Conservation (phyloP, 2,797 vertebrate genomes). For the Anguilla megastoma region DNA sequence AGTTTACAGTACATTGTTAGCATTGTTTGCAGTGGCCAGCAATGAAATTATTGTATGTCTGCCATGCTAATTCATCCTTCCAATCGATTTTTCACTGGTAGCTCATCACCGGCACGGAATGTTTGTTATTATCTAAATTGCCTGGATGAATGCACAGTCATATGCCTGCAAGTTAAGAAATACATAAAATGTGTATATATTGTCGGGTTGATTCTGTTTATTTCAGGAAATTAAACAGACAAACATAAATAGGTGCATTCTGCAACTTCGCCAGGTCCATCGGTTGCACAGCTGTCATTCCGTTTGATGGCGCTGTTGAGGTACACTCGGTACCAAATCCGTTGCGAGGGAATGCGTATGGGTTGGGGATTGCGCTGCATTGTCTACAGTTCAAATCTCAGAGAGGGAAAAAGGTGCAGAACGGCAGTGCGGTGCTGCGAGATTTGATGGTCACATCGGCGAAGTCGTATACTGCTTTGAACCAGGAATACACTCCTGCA, state of each 20-base stretch:
- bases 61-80: too few species aligned
- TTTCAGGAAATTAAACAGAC: neutral
- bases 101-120: neutral
- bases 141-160: neutral
- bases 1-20: neutral
- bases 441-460: neutral
- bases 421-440: slow-evolving; percentile 35
- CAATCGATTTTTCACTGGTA: neutral
- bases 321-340: neutral
- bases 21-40: too few species aligned
- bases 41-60: too few species aligned
- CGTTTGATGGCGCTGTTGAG: slow-evolving; percentile 35
- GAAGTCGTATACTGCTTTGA: neutral
- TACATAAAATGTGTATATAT: neutral
- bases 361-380: slow-evolving; percentile 10
- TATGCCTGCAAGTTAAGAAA: neutral
- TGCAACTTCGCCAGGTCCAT: neutral
- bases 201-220: neutral
- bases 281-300: neutral
- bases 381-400: slow-evolving; percentile 62
- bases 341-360: neutral
- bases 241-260: neutral
- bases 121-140: neutral
- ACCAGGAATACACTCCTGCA: neutral
- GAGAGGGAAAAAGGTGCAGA: slow-evolving; percentile 64